Base-by-base conservation (phyloP, 2,888 invertebrate species). In the Calliopum simillimum region DNA sequence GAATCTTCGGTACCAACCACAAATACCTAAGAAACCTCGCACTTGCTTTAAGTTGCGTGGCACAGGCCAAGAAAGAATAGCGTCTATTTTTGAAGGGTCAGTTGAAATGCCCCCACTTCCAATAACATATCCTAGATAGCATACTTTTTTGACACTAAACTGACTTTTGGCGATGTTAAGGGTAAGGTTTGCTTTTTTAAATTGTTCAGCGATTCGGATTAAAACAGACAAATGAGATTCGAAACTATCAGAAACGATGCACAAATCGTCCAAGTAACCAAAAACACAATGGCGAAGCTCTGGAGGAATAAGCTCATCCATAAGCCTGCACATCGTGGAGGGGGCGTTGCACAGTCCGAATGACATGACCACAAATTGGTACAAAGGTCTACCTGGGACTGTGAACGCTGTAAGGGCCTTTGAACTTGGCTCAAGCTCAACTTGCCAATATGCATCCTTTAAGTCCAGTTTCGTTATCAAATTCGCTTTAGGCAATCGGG, bases 41-140 rank as follows among this genome's bases (percentile, higher is more conserved):
- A 76, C 71, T 25, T 76, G 72, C 58, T 73, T 72, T 14, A 68
- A 16, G 0, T 69, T 69, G 6, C 63, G 70, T 14, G 76, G 75
- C 11, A 71, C 23, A 0, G 75, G 74, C 59, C 69, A 71, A 14
- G 23, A 43, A 1, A 46, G 11, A 19, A 66, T 62, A 1, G 69
- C 46, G 1, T 16, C 4, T 14, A 71, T 56, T 25, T 71, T 71
- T 25, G 61, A 61, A 5, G 69, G n/a, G n/a, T n/a, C n/a, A n/a
- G n/a, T n/a, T n/a, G n/a, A n/a, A n/a, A n/a, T n/a, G n/a, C n/a
- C n/a, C n/a, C n/a, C n/a, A n/a, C n/a, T n/a, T n/a, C n/a, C n/a
- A n/a, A n/a, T n/a, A n/a, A n/a, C n/a, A n/a, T n/a, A n/a, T n/a
- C n/a, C n/a, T n/a, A n/a, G n/a, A n/a, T n/a, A n/a, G n/a, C n/a